Base-by-base conservation (phyloP, 2,888 invertebrate genomes). In the Parnassius smintheus region DNA sequence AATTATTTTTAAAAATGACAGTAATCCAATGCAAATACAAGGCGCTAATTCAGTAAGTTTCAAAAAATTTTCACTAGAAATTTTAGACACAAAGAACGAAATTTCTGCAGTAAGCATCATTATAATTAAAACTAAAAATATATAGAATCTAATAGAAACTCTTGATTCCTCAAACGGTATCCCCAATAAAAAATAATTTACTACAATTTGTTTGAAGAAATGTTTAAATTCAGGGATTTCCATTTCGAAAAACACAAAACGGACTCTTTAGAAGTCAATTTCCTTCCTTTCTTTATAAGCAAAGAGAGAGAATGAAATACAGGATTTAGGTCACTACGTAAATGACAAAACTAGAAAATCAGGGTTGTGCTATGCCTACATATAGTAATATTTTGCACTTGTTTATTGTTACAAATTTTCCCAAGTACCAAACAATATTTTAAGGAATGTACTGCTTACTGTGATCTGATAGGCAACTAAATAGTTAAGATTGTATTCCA, bases 21-120 rank as follows among this genome's bases (percentile, higher is more conserved):
- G 64, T 12, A 77, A 7, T 0, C 87, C 88, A 0, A 80, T 72
- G 56, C 79, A 79, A 4, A 72, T 62, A 52, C 86, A 86, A 0
- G 88, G 87, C 1, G 80, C 80, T 41, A 87, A 65, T 61, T 84
- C 75, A 2, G 86, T 85, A 7, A 88, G 65, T 46, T 83, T 80
- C 0, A 88, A 68, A 41, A 88, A 74, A 66, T 86, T 84, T 52
- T 83, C 83, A 0, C 77, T 66, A 0, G 84, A 81, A 66, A 82
- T 78, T 67, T 72, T 82, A 2, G 80, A 81, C 12, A 77, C 65
- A 22, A 86, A 75, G 64, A 80, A 87, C 1, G 69, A 61, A 2
- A 68, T 2, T 70, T 88, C 86, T 8, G 68, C 75, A 2, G 70
- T 35, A 2, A 77, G 1, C 62, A 82, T 80, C 10, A 80, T 2